These are phyloP conservation scores for Hycleus cichorii DNA, from an alignment of 1,140 invertebrate genomes.

Conservation along the genomic window DNA sequence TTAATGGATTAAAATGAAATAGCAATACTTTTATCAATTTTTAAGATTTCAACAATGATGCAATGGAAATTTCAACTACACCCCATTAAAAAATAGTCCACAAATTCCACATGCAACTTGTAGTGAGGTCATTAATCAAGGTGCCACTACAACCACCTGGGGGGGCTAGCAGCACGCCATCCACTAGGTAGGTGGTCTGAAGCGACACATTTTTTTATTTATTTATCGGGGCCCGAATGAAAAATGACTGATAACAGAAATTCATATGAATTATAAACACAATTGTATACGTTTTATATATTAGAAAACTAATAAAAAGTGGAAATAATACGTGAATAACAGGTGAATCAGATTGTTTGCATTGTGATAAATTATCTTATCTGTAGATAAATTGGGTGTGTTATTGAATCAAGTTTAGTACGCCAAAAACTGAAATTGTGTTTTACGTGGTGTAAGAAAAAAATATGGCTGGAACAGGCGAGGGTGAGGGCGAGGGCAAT, in stretches of 20 bases:
- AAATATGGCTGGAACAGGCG: slow-evolving; percentile 36
- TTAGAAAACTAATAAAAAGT: not conserved
- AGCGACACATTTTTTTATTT: not conserved
- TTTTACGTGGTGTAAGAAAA: not conserved
- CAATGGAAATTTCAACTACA: no score
- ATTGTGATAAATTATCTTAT: slow-evolving; percentile 25
- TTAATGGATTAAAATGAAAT: no score
- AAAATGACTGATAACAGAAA: not conserved
- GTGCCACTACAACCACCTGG: no score
- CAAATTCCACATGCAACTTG: no score
- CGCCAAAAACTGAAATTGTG: not conserved
- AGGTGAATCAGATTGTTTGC: slow-evolving; percentile 18
- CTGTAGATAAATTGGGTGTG: slow-evolving; percentile 10
- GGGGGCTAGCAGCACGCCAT: no score
- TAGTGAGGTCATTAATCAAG: no score
- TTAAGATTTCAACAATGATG: no score
- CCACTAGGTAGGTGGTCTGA: no score
- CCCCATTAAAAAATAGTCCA: no score
- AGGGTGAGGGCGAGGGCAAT: slow-evolving; percentile 32
- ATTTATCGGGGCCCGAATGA: not conserved
- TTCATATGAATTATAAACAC: not conserved
- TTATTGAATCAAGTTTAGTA: not conserved
- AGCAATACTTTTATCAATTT: no score
- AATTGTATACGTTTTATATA: not conserved
- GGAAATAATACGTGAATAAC: not conserved